Base-by-base conservation (phyloP, 1,140 invertebrate genomes). In the Kradibia gibbosae region DNA sequence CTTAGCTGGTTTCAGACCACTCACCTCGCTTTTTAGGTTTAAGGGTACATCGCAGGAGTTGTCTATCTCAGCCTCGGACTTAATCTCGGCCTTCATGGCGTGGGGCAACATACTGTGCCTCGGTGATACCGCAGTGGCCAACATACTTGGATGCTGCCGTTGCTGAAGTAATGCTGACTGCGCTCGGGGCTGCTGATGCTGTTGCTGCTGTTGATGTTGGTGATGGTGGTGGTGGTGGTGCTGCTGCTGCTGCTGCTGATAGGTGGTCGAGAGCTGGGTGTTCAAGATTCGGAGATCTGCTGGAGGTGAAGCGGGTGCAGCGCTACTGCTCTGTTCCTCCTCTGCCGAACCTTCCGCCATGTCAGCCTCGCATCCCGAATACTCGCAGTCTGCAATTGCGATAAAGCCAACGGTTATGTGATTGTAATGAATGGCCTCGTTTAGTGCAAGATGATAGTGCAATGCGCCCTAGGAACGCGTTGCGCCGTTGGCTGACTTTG, bases 261-360 rank as follows among this genome's bases (percentile, higher is more conserved):
- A 90, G 85, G 87, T 84, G 78, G 89, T 84, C 78, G 90, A 91
- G 82, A 91, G 86, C 85, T 90, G 90, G 72, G 89, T 91, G 85
- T 88, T 91, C 77, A 91, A 85, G 86, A 90, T 91, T 82, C 91
- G 91, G 82, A 91, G 88, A 88, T 91, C 90, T 85, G 91, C 90
- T 85, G 91, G 91, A 81, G 91, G 90, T 78, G 91, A 91, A 86
- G 91, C 90, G 85, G 90, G 90, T 70, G 91, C 90, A 89, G 90
- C 90, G 83, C 89, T 91, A 90, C 90, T 91, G 89, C 90, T 91
- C 87, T 91, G 90, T 89, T 92, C 91, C 88, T 92, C 91, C 87
- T 92, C 91, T 85, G 90, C 90, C 85, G 90, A 91, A 87, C 91
- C 91, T 87, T 92, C 91, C 88, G 91, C 91, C 91, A 92, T 92